Evolutionary conservation across 1,140 invertebrate species (phyloP), one percentile per base, ranked within the genome.

Genomic region (Mercenaria mercenaria): DNA sequence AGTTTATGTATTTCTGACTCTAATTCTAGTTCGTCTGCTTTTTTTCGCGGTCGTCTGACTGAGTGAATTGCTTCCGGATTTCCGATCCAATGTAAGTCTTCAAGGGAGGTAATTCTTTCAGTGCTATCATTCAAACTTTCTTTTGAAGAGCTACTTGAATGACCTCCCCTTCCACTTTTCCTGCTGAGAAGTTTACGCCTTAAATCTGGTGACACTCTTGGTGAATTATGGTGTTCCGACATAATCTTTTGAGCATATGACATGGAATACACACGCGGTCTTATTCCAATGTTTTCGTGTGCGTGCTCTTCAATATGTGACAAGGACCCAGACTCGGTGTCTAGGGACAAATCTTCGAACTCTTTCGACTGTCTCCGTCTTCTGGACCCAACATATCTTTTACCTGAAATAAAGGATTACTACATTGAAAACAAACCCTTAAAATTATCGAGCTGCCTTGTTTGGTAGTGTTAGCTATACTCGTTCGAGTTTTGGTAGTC

Each of bases 41-140:
- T 90, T 52, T 92, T 92, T 18, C 92, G 52, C 18, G 91, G 82
- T 18, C 92, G 52, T 52, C 92, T 56, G 4, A 93, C 91, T 29
- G 92, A 93, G 59, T 88, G 72, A 47, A 93, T 93, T 39, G 92
- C 92, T 39, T 92, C 91, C 6, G 92, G 93, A 32, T 92, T 87
- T 52, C 92, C 92, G 23, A 79, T 32, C 92, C 93, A 92, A 39
- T 91, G 69, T 13, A 87, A 34, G 11, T 91, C 84, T 29, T 59
- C 69, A 83, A 89, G 81, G 41, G 88, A 89, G 50, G 67, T 77
- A 87, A 87, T 37, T 79, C 59, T 59, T 15, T 80, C 86, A 0
- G 26, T 69, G 41, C 83, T 56, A 6, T 85, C 83, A 34, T 41
- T 29, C 18, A 88, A 32, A 56, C 61, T 79, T 37, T 80, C 76